Base-by-base conservation (phyloP, 2,888 invertebrate species). In the Pocota personata region DNA sequence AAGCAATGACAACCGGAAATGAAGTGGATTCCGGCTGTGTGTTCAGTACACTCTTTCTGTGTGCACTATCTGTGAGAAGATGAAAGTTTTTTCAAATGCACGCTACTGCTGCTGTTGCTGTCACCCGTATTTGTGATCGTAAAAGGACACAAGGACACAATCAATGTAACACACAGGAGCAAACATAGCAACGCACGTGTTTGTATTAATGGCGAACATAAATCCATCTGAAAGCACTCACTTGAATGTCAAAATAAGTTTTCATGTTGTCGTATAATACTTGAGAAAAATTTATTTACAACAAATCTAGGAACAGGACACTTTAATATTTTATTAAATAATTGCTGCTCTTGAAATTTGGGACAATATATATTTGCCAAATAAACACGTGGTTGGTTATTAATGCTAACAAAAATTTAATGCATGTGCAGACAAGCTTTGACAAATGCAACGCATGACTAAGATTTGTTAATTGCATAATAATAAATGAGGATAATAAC, bases 1-100 rank as follows among this genome's bases (percentile, higher is more conserved):
- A 71, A 76, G 80, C 75, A 71, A 76, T 80, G 84, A 80, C 80
- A 84, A 75, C 84, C 84, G 75, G 84, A 84, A 84, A 84, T 79
- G 84, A 75, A 80, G 84, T 84, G 69, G 58, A 84, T 84, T 84
- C 79, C 64, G 57, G 55, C 69, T 84, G 69, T 75, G 67, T 67
- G 27, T 43, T 19, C 32, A 27, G 40, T 40, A 12, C 52, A 24
- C 52, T 21, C 55, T 12, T 16, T 6, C 35, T 32, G 27, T 27
- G 32, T 57, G 19, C 30, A 35, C 43, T 37, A 35, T 69, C 35
- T 27, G 24, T 58, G 60, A 37, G n/a, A n/a, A 55, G 16, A 57
- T 55, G 55, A 12, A 32, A n/a, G 52, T 64, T 40, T 37, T n/a
- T 40, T 14, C 40, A 40, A 40, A 40, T 14, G 40, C 40, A 14